These are phyloP conservation scores for Xenops minutus DNA, from an alignment of 2,797 vertebrate genomes.

Conservation along the genomic window DNA sequence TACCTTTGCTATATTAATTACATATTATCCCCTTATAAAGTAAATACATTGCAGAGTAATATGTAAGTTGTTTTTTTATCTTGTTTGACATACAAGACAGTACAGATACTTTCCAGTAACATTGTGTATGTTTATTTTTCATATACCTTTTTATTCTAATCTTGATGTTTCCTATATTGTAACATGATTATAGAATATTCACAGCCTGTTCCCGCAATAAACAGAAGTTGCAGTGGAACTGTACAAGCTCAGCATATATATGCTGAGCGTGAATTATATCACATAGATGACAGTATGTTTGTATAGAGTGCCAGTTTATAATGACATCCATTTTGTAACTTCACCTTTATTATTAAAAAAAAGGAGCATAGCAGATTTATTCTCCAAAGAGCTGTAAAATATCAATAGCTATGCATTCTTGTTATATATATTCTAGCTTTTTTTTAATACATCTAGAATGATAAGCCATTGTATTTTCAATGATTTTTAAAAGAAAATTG, in stretches of 20 bases:
- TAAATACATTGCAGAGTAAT: neutral
- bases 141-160: neutral
- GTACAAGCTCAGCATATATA: neutral
- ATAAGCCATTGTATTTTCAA: neutral
- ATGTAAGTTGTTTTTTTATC: neutral
- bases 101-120: neutral
- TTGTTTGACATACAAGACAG: neutral
- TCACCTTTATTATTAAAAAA: neutral
- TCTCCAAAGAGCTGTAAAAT: neutral
- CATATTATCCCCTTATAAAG: neutral
- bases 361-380: neutral
- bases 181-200: neutral
- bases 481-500: neutral
- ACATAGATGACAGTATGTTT: neutral
- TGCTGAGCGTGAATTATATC: neutral
- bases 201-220: neutral
- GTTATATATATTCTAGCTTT: too few species aligned
- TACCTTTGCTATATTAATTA: neutral
- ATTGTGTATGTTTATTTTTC: neutral
- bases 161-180: neutral
- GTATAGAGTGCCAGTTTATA: neutral
- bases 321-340: neutral
- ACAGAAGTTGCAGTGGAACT: neutral
- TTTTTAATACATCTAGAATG: neutral
- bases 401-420: neutral